A percentile compares a stretch with the other conserved stretches of the same genome.
These are phyloP conservation scores for Dipodomys merriami DNA, from an alignment of 2,113 vertebrate species.

Conservation along the genomic window DNA sequence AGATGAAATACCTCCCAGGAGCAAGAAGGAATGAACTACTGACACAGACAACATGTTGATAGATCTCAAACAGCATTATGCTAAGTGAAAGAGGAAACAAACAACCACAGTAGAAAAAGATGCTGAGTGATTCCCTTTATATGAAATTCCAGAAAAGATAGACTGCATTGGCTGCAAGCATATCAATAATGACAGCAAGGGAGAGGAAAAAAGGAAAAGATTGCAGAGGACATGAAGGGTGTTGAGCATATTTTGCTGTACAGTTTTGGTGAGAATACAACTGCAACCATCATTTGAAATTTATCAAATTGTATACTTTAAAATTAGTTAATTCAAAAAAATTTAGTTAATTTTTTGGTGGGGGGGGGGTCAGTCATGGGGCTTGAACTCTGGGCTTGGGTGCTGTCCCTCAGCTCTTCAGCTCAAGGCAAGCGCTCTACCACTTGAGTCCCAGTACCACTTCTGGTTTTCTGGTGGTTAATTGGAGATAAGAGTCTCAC, in stretches of 20 bases:
- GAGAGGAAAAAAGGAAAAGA: neutral
- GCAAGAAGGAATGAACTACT: conserved; percentile 1
- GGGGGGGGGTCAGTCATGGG: too few relatives aligned
- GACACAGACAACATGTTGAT: neutral
- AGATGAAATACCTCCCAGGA: neutral
- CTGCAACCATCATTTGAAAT: neutral
- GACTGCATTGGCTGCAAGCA: neutral
- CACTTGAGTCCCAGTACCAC: too few relatives aligned
- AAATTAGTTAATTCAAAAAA: neutral
- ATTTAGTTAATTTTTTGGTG: too few relatives aligned
- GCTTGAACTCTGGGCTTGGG: too few relatives aligned
- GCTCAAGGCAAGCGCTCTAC: too few relatives aligned
- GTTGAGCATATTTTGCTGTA: neutral
- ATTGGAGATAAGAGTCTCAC: too few relatives aligned
- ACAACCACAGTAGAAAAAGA: neutral
- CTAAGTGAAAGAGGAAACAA: neutral
- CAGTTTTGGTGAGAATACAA: neutral
- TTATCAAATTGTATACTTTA: neutral
- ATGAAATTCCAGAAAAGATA: conserved; percentile 8
- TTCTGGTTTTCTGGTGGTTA: too few relatives aligned
- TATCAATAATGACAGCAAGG: neutral
- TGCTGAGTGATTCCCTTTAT: neutral
- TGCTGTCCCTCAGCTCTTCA: too few relatives aligned
- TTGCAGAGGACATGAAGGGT: neutral
- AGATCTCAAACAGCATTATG: neutral